phyloP scores from a whole-genome alignment of 92 coral and sea anemone genomes.

The Phenganax stokvisi region DNA sequence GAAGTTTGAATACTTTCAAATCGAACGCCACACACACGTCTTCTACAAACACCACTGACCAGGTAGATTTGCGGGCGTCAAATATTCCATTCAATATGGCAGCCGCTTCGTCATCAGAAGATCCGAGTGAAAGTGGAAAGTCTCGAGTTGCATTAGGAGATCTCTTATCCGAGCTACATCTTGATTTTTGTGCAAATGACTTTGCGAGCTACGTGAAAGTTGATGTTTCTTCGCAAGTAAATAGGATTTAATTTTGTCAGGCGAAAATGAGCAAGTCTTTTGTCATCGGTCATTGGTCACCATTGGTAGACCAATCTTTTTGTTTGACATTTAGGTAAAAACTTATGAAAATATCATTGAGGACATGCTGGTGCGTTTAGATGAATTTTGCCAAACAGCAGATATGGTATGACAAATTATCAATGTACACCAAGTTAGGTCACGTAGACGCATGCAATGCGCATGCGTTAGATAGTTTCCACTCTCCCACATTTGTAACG shows the following conservation, averaged over 20 bases:
- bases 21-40: slow-evolving; percentile 58
- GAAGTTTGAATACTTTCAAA: slow-evolving; percentile 28
- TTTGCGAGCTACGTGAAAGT: slow-evolving; percentile 78
- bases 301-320: background rate
- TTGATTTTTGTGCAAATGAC: slow-evolving; percentile 67
- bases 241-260: background rate
- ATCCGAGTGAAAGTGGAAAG: slow-evolving; percentile 19
- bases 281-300: background rate
- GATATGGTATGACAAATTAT: slow-evolving; percentile 64
- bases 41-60: slow-evolving; percentile 47
- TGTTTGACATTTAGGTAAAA: slow-evolving; percentile 46
- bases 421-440: background rate
- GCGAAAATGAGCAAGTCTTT: background rate
- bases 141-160: slow-evolving; percentile 11
- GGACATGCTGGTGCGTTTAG: slow-evolving; percentile 87
- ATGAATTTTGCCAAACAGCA: slow-evolving; percentile 93
- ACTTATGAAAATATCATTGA: slow-evolving; percentile 69
- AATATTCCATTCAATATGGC: slow-evolving; percentile 43
- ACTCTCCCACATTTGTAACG: slow-evolving; percentile 37
- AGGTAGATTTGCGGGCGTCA: slow-evolving; percentile 51
- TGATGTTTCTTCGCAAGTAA: slow-evolving; percentile 84
- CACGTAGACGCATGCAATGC: background rate
- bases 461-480: slow-evolving; percentile 30
- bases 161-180: slow-evolving; percentile 48
- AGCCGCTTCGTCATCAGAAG: slow-evolving; percentile 42